Evolutionary conservation across 2,888 invertebrate genomes (phyloP).

Genomic region (Pilophorus perplexus): DNA sequence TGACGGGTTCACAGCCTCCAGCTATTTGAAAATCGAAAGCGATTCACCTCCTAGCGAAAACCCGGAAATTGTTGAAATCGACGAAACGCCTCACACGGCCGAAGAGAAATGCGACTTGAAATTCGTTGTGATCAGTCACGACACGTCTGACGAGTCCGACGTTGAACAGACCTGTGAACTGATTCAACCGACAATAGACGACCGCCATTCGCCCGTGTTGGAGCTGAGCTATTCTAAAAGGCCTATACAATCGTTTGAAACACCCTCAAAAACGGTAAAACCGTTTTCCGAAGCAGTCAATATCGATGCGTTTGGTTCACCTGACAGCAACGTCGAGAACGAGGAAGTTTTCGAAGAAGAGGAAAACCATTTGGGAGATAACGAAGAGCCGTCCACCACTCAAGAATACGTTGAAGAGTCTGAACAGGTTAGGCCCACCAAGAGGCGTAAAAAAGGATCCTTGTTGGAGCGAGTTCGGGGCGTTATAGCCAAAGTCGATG

Average conservation of each 20-base stretch:
- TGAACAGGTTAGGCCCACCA: neutral
- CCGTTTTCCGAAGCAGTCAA: slow-evolving; percentile 5
- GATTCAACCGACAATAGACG: neutral
- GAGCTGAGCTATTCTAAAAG: neutral
- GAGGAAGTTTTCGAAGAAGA: neutral
- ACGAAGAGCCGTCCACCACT: neutral
- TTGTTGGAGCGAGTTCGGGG: neutral
- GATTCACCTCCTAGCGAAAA: neutral
- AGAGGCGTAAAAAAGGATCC: slow-evolving; percentile 15
- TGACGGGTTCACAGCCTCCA: neutral
- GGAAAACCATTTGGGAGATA: neutral
- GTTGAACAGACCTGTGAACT: neutral
- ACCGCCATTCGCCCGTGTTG: neutral
- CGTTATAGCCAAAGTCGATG: neutral
- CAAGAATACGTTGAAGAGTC: slow-evolving; percentile 10
- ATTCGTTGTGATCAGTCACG: neutral
- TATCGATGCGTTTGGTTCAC: slow-evolving; percentile 9
- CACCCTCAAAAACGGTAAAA: neutral
- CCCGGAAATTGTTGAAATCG: neutral
- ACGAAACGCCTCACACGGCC: neutral
- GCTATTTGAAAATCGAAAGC: neutral
- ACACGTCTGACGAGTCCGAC: slow-evolving; percentile 1
- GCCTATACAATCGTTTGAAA: neutral
- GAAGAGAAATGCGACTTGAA: neutral
- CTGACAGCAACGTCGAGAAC: neutral